These are phyloP conservation scores for Psococerastis gibbosa DNA, from an alignment of 2,888 invertebrate species.

Conservation along the genomic window DNA sequence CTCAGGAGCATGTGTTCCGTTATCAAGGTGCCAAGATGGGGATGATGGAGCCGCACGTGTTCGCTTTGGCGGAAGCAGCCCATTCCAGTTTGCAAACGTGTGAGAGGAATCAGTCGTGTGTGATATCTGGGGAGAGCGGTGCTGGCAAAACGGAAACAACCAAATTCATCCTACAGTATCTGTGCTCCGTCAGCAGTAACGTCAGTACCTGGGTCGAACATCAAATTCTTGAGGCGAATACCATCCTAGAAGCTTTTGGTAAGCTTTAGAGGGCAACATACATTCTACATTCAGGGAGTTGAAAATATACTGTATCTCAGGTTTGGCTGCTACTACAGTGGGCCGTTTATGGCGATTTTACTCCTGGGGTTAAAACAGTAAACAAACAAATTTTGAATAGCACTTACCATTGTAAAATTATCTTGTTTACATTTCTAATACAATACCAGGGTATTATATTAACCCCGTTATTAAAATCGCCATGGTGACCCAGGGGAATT, in stretches of 20 bases:
- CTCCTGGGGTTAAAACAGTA: no score
- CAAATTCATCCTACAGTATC: slow-evolving; percentile 75
- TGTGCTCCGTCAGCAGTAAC: slow-evolving; percentile 71
- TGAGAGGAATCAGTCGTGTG: slow-evolving; percentile 54
- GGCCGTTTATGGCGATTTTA: no score
- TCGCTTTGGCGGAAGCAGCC: slow-evolving; percentile 77
- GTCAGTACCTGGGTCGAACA: slow-evolving; percentile 88
- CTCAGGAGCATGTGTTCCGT: slow-evolving; percentile 60
- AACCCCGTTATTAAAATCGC: no score
- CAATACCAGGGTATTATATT: no score
- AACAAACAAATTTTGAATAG: no score
- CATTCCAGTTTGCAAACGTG: slow-evolving; percentile 51
- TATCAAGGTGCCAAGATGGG: slow-evolving; percentile 72
- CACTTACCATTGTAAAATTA: no score
- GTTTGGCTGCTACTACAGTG: no score
- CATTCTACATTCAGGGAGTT: no score
- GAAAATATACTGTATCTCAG: no score
- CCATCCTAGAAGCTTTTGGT: slow-evolving; percentile 85
- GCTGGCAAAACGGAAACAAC: slow-evolving; percentile 90
- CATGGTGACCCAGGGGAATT: no score
- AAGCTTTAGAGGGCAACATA: slow-evolving; percentile 26
- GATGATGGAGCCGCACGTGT: slow-evolving; percentile 67
- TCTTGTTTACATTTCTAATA: no score
- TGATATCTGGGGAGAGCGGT: slow-evolving; percentile 84
- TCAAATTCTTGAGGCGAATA: slow-evolving; percentile 85